Base-by-base conservation (phyloP, 1,140 invertebrate genomes). In the Trypoxylus dichotomus region DNA sequence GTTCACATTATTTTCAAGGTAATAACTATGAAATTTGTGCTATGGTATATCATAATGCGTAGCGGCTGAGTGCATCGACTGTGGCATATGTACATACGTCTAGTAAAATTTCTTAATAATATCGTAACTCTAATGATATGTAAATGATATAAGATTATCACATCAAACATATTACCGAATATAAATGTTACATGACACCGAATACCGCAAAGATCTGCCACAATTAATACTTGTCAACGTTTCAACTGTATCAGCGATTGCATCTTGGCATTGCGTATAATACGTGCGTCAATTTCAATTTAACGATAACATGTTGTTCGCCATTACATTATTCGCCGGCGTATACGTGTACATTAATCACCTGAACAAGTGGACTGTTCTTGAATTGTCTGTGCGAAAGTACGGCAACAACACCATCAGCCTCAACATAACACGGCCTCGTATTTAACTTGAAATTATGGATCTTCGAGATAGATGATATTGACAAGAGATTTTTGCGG, bases 251-350 rank as follows among this genome's bases (percentile, higher is more conserved):
- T 68, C 60, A 68, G 24, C 11, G 11, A 68, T 68, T 68, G 27
- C 27, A 68, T 68, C 60, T 68, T 15, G 27, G 11, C 60, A 15
- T 29, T 68, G 60, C 60, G 60, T 68, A 68, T 24, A 68, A 68
- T 68, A 27, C 27, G 27, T 27, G 24, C 21, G 25, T 68, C 60
- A 24, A 68, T 68, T 68, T 68, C 60, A 68, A 68, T 68, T 68
- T 68, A 68, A 68, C 25, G 60, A 68, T 68, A 68, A 68, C 60
- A 68, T 68, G 19, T 68, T 68, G 24, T 8, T 68, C 60, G 60
- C 24, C 19, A 21, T 68, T 24, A 58, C 47, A 5, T 21, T 21
- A 58, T 58, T 21, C 21, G 21, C 47, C n/a, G 15, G 47, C 11
- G 6, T 68, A 24, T 29, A 68, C 24, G 24, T 29, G 21, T 68